These are phyloP conservation scores for Muscicapa striata DNA, from an alignment of 2,797 vertebrate genomes.

Conservation along the genomic window DNA sequence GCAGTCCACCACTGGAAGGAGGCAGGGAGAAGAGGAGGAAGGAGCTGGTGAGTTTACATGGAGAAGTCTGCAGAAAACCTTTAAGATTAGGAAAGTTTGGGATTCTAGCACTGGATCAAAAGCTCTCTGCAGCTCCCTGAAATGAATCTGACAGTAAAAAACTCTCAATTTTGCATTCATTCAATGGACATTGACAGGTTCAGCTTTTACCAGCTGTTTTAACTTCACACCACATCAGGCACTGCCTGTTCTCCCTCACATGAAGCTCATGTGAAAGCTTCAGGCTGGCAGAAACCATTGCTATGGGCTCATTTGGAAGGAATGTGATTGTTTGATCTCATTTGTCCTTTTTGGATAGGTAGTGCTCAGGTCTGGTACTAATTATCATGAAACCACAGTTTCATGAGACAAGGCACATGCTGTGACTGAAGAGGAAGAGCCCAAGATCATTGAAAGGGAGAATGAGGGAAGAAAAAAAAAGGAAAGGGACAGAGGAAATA, in stretches of 20 bases:
- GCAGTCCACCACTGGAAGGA: neutral
- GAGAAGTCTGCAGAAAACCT: neutral
- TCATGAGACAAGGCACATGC: neutral
- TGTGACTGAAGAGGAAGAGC: neutral
- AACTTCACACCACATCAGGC: neutral
- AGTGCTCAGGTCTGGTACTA: neutral
- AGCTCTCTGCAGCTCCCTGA: neutral
- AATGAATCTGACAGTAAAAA: neutral
- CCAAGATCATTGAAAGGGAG: neutral
- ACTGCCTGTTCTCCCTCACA: neutral
- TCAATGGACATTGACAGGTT: neutral
- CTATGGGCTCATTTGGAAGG: neutral
- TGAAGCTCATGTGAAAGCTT: neutral
- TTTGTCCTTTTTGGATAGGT: neutral
- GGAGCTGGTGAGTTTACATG: neutral
- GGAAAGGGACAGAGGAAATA: rapidly evolving
- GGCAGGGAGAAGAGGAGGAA: neutral
- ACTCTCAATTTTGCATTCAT: neutral
- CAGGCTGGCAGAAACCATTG: neutral
- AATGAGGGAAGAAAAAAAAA: neutral
- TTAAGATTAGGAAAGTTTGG: neutral
- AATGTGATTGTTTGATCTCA: neutral
- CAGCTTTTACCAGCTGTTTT: neutral
- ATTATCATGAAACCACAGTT: neutral
- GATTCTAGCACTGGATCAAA: neutral